phyloP scores from a whole-genome alignment of 2,797 vertebrate species.

The Tenualosa ilisha region DNA sequence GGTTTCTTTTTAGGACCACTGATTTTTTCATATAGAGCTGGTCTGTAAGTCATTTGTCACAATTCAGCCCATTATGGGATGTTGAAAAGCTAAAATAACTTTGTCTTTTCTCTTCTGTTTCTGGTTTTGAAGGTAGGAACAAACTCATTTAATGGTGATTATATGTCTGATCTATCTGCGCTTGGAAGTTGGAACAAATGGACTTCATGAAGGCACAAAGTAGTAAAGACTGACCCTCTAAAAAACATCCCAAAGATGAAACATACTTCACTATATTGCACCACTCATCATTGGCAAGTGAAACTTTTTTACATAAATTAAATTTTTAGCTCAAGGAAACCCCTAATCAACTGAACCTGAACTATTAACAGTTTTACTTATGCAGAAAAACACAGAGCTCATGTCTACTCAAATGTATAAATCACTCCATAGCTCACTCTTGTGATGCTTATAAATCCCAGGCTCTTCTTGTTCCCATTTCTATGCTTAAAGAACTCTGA shows the following conservation, averaged over 20 bases:
- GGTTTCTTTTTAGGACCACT: slow-evolving; percentile 52
- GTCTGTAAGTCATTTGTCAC: slow-evolving; percentile 57
- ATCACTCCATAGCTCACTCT: not conserved
- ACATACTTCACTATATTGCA: not conserved
- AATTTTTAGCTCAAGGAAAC: not conserved
- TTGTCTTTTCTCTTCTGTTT: not conserved
- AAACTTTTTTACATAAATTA: too few species aligned
- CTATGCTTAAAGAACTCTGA: not conserved
- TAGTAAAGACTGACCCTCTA: not conserved
- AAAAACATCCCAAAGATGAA: not conserved
- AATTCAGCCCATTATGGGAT: not conserved
- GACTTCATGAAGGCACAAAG: too few species aligned
- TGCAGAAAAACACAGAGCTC: not conserved
- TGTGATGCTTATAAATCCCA: not conserved
- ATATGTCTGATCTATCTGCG: not conserved
- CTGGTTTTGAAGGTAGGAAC: not conserved
- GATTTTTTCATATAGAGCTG: slow-evolving; percentile 56
- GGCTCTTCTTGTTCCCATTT: not conserved
- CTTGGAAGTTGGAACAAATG: too few species aligned
- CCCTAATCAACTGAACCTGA: too few species aligned
- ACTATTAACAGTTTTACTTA: too few species aligned
- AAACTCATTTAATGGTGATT: not conserved
- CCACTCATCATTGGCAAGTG: too few species aligned
- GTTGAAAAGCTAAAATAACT: not conserved
- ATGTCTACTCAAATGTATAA: not conserved